Percentiles rank a stretch among this genome's conserved stretches.
Conservation (phyloP, 2,113 vertebrate genomes). For the Thymallus thymallus region DNA sequence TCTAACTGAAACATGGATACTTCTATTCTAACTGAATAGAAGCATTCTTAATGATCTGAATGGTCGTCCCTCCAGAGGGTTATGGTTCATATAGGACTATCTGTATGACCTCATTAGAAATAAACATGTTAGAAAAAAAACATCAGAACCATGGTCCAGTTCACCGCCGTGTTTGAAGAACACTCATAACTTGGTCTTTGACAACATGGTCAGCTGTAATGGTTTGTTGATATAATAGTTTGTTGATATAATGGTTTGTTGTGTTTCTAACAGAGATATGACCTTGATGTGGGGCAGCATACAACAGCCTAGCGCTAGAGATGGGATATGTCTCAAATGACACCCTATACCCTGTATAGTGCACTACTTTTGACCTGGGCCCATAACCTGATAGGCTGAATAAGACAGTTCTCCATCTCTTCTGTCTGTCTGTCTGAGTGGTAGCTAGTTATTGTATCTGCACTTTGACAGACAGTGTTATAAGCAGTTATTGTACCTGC, state of each 20-base stretch:
- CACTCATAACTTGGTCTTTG: slow-evolving; percentile 13
- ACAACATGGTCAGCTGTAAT: slow-evolving; percentile 19
- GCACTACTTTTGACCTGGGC: no score
- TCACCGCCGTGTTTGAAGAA: slow-evolving; percentile 18
- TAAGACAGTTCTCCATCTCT: neutral
- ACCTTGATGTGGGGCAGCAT: slow-evolving; percentile 6
- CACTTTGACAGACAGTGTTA: slow-evolving; percentile 8
- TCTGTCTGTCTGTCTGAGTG: slow-evolving; percentile 1
- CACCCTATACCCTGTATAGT: no score
- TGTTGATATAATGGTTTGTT: neutral
- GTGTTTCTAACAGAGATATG: slow-evolving; percentile 9
- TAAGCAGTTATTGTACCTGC: neutral
- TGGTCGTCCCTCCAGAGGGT: no score
- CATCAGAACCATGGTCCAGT: neutral
- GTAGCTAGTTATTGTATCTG: slow-evolving; percentile 3
- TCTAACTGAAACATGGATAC: slow-evolving; percentile 2
- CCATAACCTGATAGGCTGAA: slow-evolving; percentile 10
- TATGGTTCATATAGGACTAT: no score
- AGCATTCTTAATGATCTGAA: neutral
- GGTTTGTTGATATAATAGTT: neutral
- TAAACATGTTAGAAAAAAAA: neutral
- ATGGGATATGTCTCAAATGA: no score
- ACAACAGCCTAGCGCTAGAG: neutral
- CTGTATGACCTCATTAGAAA: neutral
- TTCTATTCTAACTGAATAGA: neutral